Evolutionary conservation across 2,797 vertebrate species (phyloP).

Genomic region (Spinus olivaceus): DNA sequence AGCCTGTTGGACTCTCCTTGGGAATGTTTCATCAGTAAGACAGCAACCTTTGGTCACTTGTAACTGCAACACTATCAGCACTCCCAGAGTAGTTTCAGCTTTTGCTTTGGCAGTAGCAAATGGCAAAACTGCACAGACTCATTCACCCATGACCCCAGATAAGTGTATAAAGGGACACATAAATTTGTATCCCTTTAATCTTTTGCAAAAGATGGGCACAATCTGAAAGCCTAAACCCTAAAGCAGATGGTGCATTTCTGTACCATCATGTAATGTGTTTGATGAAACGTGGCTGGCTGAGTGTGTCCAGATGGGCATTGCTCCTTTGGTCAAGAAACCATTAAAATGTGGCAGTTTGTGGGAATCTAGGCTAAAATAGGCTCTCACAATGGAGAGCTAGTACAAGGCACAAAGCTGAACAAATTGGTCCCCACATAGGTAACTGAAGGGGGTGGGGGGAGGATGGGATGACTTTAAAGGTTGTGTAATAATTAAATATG

Average conservation of each 20-base stretch:
- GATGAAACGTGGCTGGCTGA: not conserved
- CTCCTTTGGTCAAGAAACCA: slow-evolving; percentile 8
- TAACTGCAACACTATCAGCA: not conserved
- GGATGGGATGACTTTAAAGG: not conserved
- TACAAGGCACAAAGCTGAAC: not conserved
- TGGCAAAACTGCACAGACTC: not conserved
- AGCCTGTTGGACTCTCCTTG: not conserved
- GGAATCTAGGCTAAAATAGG: not conserved
- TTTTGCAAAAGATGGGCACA: not conserved
- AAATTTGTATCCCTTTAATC: not conserved
- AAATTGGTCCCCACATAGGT: not conserved
- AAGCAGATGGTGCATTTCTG: not conserved
- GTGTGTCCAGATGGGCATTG: not conserved
- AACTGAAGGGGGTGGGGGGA: not conserved
- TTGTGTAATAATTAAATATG: not conserved
- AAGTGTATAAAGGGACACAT: not conserved
- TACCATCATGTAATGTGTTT: not conserved
- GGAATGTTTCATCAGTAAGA: not conserved
- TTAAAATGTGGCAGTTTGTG: not conserved
- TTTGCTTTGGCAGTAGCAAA: not conserved
- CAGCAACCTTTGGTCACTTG: not conserved
- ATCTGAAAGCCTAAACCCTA: not conserved
- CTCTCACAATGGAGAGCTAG: not conserved
- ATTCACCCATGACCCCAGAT: not conserved
- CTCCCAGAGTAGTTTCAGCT: not conserved